phyloP scores from a whole-genome alignment of 2,888 invertebrate genomes.

The Pristionchus mayeri region DNA sequence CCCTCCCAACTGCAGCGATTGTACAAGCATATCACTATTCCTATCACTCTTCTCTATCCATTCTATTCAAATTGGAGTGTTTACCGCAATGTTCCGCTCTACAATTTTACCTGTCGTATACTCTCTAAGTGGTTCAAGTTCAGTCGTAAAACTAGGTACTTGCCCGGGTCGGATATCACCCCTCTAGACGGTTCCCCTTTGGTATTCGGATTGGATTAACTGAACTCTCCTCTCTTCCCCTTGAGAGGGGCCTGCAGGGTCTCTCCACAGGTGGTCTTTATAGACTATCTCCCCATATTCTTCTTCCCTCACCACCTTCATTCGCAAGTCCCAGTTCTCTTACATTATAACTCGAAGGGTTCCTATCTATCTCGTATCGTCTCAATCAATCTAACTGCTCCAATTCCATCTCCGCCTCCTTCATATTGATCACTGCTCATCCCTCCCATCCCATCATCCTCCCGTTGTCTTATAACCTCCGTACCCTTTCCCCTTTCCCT shows the following conservation, averaged over 20 bases:
- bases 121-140: constrained; percentile 22
- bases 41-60: background rate
- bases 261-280: constrained; percentile 36
- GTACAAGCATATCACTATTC: background rate
- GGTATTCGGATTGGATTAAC: constrained; percentile 12
- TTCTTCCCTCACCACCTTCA: constrained; percentile 11
- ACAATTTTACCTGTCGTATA: constrained; percentile 3
- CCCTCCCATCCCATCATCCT: constrained; percentile 16
- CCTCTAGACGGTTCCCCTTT: constrained; percentile 25
- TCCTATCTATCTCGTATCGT: constrained; percentile 7
- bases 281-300: constrained; percentile 22
- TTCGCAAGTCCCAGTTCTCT: background rate
- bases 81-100: background rate
- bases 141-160: constrained; percentile 14
- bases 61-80: background rate
- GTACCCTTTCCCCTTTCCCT: background rate
- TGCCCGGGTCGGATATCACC: background rate
- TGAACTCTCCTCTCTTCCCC: constrained; percentile 14
- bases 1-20: background rate
- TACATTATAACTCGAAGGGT: background rate
- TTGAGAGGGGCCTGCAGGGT: constrained; percentile 15
- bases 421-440: constrained; percentile 36
- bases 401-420: background rate
- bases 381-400: constrained; percentile 38
- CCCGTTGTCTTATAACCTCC: constrained; percentile 33